Conservation (phyloP, 2,113 vertebrate species). For the Brachypteracias leptosomus region DNA sequence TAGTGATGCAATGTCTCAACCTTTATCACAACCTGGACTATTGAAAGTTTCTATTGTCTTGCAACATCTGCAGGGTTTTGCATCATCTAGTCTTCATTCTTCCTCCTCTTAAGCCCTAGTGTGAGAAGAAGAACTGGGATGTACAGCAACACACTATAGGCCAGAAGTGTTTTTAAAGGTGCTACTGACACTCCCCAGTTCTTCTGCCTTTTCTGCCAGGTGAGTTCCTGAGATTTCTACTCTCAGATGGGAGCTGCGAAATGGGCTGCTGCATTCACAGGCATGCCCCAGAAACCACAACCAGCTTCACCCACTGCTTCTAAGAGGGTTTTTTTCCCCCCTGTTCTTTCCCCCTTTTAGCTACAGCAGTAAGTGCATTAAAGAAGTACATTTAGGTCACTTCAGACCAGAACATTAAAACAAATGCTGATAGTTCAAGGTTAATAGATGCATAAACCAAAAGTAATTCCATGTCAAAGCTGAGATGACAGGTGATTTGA, state of each 20-base stretch:
- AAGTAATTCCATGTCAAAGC: conserved; percentile 84
- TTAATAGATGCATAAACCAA: conserved; percentile 88
- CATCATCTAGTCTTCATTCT: neutral
- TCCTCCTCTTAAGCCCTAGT: neutral
- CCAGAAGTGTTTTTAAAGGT: fast-evolving
- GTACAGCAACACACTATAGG: fast-evolving
- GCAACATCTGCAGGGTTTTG: neutral
- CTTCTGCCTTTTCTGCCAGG: neutral
- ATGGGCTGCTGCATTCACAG: neutral
- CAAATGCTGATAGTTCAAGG: conserved; percentile 86
- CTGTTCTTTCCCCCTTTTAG: neutral
- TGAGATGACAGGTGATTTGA: conserved; percentile 84
- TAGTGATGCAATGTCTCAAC: fast-evolving
- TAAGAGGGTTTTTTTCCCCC: neutral
- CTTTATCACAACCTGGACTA: fast-evolving
- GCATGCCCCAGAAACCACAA: neutral
- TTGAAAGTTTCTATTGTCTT: neutral
- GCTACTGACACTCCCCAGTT: fast-evolving
- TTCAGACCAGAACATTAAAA: conserved; percentile 81
- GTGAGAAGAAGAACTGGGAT: neutral
- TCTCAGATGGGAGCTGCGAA: neutral
- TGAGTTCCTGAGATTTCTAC: neutral
- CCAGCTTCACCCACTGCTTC: neutral
- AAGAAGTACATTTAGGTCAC: conserved; percentile 78
- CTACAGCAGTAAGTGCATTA: conserved; percentile 61